A percentile compares a stretch with the other conserved stretches of the same genome.
Conservation (phyloP, 2,113 vertebrate genomes). For the Periophthalmus modestus region DNA sequence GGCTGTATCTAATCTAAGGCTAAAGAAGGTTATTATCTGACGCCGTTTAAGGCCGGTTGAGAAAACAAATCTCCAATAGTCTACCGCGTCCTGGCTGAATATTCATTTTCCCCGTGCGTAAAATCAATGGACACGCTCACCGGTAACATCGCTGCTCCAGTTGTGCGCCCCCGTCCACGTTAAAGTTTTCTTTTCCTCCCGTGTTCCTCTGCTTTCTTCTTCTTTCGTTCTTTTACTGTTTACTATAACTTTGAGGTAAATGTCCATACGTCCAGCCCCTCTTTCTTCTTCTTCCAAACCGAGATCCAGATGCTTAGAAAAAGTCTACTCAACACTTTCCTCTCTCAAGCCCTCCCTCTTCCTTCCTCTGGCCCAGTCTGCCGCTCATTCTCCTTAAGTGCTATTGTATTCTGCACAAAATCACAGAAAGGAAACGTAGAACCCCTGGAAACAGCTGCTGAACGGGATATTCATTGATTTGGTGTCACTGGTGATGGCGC, state of each 20-base stretch:
- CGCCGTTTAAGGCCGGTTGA: neutral
- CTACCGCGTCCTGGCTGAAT: neutral
- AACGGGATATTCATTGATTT: neutral
- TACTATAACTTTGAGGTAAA: neutral
- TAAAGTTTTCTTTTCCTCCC: neutral
- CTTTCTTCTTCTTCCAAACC: neutral
- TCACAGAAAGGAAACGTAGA: constrained; percentile 2
- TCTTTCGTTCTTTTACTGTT: neutral
- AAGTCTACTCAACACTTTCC: constrained; percentile 40
- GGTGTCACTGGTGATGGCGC: constrained; percentile 8
- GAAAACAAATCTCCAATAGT: neutral
- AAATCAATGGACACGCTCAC: constrained; percentile 67
- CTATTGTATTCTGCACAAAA: neutral
- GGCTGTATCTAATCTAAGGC: neutral
- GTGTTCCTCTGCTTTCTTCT: neutral
- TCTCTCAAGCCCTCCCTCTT: constrained; percentile 50
- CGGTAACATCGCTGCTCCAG: constrained; percentile 69
- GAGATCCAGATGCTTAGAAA: constrained; percentile 51
- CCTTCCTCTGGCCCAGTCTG: constrained; percentile 32
- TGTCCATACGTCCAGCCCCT: constrained; percentile 10
- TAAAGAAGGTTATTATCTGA: neutral
- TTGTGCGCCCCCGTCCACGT: constrained; percentile 24
- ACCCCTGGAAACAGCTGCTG: neutral
- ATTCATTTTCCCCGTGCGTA: neutral
- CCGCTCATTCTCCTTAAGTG: neutral